Conservation (phyloP, 2,888 invertebrate species). For the Zhengitettix transpicula region DNA sequence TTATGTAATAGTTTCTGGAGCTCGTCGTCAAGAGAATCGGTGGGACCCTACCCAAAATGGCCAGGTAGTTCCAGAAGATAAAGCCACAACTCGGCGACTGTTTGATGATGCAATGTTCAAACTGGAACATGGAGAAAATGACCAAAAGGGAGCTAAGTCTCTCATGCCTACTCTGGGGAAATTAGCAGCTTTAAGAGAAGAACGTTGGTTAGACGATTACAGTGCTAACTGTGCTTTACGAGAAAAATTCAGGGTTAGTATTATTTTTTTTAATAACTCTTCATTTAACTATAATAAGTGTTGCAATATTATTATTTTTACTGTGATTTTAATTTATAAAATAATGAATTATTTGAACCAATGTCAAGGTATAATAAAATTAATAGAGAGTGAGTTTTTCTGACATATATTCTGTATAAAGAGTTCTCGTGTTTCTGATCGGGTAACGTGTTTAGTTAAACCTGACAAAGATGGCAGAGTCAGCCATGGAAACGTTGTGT, state of each 20-base stretch:
- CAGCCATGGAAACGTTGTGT: too few relatives aligned
- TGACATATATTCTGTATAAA: too few relatives aligned
- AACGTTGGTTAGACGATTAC: conserved; percentile 83
- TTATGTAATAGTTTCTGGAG: conserved; percentile 89
- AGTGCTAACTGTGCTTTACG: conserved; percentile 74
- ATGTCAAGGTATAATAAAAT: too few relatives aligned
- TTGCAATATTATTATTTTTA: too few relatives aligned
- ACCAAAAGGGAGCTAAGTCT: conserved; percentile 49
- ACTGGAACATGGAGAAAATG: conserved; percentile 79
- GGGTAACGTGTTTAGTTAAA: too few relatives aligned
- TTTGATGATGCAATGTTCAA: conserved; percentile 97
- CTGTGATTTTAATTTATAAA: too few relatives aligned
- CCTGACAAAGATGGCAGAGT: too few relatives aligned
- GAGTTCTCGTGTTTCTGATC: too few relatives aligned
- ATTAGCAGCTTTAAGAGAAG: conserved; percentile 62
- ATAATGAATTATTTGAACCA: too few relatives aligned
- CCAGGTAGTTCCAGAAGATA: conserved; percentile 82
- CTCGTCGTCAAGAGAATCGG: conserved; percentile 88
- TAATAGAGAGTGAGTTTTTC: too few relatives aligned
- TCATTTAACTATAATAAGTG: too few relatives aligned
- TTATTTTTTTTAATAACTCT: too few relatives aligned
- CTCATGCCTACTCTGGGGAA: conserved; percentile 56
- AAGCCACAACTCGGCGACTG: conserved; percentile 71
- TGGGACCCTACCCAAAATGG: conserved; percentile 97
- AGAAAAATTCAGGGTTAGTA: conserved; percentile 65